Percentiles rank a stretch among this genome's conserved stretches.
Evolutionary conservation across 2,113 vertebrate genomes (phyloP).

Genomic region (Telmatochromis brachygnathus): DNA sequence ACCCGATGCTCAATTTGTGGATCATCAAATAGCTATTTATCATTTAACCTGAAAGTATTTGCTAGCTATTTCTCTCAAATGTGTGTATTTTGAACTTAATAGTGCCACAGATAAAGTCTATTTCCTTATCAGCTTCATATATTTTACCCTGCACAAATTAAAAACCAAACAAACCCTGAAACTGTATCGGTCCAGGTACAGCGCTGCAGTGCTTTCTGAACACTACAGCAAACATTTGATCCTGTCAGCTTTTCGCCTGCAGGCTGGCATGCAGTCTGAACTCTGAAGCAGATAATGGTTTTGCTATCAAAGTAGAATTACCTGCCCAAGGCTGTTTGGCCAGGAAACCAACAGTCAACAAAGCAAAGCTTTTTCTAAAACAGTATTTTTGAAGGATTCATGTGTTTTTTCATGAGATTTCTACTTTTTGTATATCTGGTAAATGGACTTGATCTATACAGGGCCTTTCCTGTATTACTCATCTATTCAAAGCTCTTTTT

Average conservation of each 20-base stretch:
- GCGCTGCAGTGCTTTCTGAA: background rate
- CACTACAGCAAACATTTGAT: background rate
- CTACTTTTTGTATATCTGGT: background rate
- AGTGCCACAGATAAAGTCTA: background rate
- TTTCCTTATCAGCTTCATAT: background rate
- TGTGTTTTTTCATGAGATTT: accelerated
- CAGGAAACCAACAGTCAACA: background rate
- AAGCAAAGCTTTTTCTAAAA: background rate
- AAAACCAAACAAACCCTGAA: background rate
- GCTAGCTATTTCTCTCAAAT: accelerated
- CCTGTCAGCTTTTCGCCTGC: background rate
- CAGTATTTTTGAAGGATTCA: background rate
- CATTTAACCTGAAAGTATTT: background rate
- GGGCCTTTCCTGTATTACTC: background rate
- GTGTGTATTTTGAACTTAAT: background rate
- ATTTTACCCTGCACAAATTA: background rate
- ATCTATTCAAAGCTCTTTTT: background rate
- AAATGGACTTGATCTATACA: background rate
- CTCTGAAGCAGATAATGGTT: background rate
- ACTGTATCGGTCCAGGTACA: background rate
- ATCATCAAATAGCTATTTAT: background rate
- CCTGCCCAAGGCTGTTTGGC: background rate
- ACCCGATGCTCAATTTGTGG: background rate
- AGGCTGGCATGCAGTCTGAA: background rate
- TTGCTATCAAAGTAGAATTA: background rate